These are phyloP conservation scores for Sarcophaga subvicina DNA, from an alignment of 2,888 invertebrate species.

Conservation along the genomic window DNA sequence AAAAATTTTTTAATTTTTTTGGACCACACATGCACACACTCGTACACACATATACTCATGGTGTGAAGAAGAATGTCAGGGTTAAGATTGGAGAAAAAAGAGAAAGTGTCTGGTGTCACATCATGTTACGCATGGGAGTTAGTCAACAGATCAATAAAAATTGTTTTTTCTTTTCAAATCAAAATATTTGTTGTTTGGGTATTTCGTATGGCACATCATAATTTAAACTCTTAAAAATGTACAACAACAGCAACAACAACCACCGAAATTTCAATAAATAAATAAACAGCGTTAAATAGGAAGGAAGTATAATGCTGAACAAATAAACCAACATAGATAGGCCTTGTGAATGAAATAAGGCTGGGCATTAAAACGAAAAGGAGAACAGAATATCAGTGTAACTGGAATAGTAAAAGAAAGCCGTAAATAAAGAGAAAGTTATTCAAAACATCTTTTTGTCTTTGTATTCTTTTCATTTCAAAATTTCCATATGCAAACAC, in stretches of 20 bases:
- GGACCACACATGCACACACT: conserved; percentile 59
- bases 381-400: no score
- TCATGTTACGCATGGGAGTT: conserved; percentile 6
- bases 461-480: no score
- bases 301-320: conserved; percentile 11
- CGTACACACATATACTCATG: background rate
- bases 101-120: conserved; percentile 65
- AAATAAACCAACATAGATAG: no score
- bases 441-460: no score
- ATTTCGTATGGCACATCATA: conserved; percentile 62
- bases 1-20: background rate
- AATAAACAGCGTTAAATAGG: conserved; percentile 40
- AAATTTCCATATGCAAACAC: background rate
- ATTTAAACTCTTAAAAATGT: conserved; percentile 58
- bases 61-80: no score
- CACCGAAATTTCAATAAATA: background rate
- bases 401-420: no score
- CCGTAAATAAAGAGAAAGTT: no score
- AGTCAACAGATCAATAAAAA: conserved; percentile 48
- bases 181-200: conserved; percentile 31
- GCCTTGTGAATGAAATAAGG: no score
- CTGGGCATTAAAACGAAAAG: no score
- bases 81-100: background rate
- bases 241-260: background rate
- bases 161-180: conserved; percentile 17